A percentile compares a stretch with the other conserved stretches of the same genome.
phyloP scores from a whole-genome alignment of 2,113 vertebrate species.

The Cairina moschata region DNA sequence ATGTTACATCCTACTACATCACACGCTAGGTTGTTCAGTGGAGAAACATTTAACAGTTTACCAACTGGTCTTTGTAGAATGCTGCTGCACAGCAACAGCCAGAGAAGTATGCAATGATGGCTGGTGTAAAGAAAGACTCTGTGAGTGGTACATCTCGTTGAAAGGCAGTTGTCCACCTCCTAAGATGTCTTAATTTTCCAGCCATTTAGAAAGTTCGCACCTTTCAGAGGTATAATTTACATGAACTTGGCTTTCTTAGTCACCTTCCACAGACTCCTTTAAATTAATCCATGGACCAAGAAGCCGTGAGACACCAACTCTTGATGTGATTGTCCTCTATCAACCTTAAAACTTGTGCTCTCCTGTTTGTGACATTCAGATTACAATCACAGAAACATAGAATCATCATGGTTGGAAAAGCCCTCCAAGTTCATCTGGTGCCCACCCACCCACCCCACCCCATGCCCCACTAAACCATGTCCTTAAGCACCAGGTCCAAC shows the following conservation, averaged over 20 bases:
- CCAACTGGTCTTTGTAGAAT: background rate
- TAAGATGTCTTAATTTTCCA: background rate
- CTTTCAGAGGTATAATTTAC: background rate
- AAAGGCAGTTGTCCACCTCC: background rate
- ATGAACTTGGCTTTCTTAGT: background rate
- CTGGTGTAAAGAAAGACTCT: background rate
- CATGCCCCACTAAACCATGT: too few species aligned
- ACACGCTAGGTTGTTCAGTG: background rate
- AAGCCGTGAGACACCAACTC: background rate
- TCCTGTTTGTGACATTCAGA: background rate
- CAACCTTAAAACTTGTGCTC: background rate
- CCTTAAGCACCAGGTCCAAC: too few species aligned
- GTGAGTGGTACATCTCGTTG: accelerated
- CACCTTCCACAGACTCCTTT: background rate
- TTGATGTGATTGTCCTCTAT: background rate
- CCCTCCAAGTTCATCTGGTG: too few species aligned
- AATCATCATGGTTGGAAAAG: too few species aligned
- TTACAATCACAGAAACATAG: background rate
- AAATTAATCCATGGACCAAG: background rate
- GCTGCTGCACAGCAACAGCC: background rate
- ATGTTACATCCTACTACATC: accelerated
- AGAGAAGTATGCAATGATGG: accelerated
- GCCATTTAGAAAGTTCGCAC: background rate
- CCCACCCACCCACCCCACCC: too few species aligned
- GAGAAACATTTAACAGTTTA: background rate